Percentiles rank a stretch among this genome's conserved stretches.
phyloP scores from a whole-genome alignment of 2,113 vertebrate species.

The Chionomys nivalis region DNA sequence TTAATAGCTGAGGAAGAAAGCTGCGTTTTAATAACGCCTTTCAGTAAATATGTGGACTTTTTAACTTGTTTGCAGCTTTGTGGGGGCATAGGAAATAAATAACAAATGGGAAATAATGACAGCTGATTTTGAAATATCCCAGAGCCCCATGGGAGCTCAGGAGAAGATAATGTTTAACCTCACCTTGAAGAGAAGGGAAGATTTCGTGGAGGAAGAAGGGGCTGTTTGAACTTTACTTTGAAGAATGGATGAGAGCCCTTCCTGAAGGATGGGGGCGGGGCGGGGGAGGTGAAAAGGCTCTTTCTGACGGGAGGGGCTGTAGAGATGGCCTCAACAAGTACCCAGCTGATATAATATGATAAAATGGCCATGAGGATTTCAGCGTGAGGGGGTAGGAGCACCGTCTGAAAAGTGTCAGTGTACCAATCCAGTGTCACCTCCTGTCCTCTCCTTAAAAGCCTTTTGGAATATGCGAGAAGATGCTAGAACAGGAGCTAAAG shows the following conservation, averaged over 20 bases:
- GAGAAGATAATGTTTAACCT: neutral
- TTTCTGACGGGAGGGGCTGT: neutral
- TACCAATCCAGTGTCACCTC: neutral
- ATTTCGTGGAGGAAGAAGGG: neutral
- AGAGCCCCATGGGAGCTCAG: neutral
- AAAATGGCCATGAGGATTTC: neutral
- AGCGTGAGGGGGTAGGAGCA: neutral
- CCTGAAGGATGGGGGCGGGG: neutral
- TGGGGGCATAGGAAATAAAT: neutral
- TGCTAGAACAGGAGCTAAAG: neutral
- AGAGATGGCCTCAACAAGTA: neutral
- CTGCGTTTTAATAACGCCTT: neutral
- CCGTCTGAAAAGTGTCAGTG: neutral
- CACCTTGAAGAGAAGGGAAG: neutral
- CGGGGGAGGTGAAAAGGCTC: neutral
- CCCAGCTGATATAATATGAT: neutral
- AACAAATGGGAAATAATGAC: neutral
- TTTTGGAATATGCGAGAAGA: neutral
- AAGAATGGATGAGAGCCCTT: conserved; percentile 31
- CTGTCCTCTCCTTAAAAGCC: neutral
- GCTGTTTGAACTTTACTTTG: neutral
- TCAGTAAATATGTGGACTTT: neutral
- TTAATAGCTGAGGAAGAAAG: neutral
- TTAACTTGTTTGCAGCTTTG: neutral
- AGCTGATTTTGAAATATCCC: neutral